Evolutionary conservation across 2,113 vertebrate species (phyloP).

Genomic region (Salvator merianae): DNA sequence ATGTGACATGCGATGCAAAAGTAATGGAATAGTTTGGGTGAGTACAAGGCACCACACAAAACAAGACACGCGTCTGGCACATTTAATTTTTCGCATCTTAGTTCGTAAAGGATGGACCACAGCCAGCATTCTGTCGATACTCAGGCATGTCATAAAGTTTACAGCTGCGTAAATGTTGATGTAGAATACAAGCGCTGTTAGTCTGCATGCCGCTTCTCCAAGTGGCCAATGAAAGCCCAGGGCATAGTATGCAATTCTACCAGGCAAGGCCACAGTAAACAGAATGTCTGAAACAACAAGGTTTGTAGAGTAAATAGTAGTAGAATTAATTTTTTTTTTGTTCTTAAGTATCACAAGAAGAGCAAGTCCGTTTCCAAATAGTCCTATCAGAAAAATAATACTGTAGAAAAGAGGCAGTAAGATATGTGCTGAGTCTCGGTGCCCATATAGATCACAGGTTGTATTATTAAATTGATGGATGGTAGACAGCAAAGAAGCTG

Average conservation of each 20-base stretch:
- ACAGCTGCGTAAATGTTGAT: conserved; percentile 95
- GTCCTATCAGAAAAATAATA: conserved; percentile 82
- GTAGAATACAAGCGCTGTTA: conserved; percentile 87
- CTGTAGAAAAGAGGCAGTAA: conserved; percentile 86
- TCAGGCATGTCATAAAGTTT: conserved; percentile 97
- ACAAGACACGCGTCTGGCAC: conserved; percentile 85
- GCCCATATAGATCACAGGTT: conserved; percentile 84
- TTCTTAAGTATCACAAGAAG: conserved; percentile 89
- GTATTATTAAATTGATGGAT: conserved; percentile 32
- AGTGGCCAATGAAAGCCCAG: conserved; percentile 91
- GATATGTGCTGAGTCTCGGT: conserved; percentile 80
- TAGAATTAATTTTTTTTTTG: conserved; percentile 95
- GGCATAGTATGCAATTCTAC: conserved; percentile 88
- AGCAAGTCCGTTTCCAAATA: conserved; percentile 88
- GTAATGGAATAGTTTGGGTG: conserved; percentile 88
- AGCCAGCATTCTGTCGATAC: conserved; percentile 91
- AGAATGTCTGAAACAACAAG: conserved; percentile 93
- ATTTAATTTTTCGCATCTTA: conserved; percentile 82
- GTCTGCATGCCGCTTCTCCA: conserved; percentile 82
- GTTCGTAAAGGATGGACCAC: conserved; percentile 88
- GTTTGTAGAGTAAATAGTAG: conserved; percentile 94
- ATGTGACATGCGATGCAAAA: conserved; percentile 80
- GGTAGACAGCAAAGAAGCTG: conserved; percentile 2
- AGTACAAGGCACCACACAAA: conserved; percentile 89
- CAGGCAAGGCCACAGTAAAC: conserved; percentile 86